Conservation (phyloP, 2,113 vertebrate species). For the Xiphorhynchus elegans region DNA sequence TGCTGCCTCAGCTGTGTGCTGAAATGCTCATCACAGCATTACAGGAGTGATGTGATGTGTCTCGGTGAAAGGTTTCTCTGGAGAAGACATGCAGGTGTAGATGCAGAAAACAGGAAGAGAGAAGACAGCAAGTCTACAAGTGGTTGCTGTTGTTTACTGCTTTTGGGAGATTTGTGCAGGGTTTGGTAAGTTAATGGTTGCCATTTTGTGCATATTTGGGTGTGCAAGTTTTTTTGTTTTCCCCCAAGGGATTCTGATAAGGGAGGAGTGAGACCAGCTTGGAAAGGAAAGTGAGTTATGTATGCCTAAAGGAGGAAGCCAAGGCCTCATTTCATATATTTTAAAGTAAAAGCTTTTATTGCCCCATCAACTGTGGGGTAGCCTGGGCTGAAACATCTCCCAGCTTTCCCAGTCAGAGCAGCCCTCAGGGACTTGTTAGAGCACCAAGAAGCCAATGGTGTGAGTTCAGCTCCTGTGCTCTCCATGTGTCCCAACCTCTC, state of each 20-base stretch:
- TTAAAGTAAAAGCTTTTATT: background rate
- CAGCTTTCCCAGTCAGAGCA: background rate
- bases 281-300: background rate
- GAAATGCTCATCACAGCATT: background rate
- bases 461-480: background rate
- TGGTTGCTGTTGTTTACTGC: background rate
- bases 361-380: background rate
- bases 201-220: background rate
- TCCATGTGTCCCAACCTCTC: accelerated
- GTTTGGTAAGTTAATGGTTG: background rate
- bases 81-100: background rate
- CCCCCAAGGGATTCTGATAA: background rate
- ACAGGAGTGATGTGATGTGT: background rate
- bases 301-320: background rate
- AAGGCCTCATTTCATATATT: background rate
- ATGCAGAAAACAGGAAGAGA: background rate
- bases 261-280: background rate
- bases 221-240: background rate
- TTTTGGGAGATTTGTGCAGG: background rate
- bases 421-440: background rate
- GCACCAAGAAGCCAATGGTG: background rate
- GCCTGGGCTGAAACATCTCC: background rate
- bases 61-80: background rate
- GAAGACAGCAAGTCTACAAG: background rate
- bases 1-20: background rate